Base-by-base conservation (phyloP, 2,113 vertebrate species). In the Carassius auratus region DNA sequence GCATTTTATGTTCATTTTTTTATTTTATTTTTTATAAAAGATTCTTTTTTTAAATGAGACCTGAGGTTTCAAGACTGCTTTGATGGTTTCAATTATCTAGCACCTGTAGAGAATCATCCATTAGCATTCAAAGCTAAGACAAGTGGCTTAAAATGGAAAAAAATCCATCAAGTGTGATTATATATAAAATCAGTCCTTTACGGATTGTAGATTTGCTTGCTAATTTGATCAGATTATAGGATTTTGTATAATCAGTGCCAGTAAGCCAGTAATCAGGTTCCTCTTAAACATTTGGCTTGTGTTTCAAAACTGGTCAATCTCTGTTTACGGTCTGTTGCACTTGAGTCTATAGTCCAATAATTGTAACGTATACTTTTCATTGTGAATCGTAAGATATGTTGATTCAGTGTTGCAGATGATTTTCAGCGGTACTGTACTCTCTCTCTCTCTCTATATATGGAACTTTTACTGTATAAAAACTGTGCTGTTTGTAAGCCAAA, bases 321-420 rank as follows among this genome's bases (percentile, higher is more conserved):
- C 23, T 55, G 8, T 57, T 3, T 57, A 83, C 12, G 13, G 48
- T 73, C 50, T 73, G 50, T 14, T 73, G 66, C 30, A 83, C 33
- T 38, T 73, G 9, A 83, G 19, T 79, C 26, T 79, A 61, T 81
- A 81, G 17, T 50, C 68, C 81, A 57, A 57, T 57, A 73, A 71
- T 83, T 23, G 12, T 3, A 15, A 9, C 0, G 5, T 26, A 68
- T 30, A 52, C 23, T 21, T 69, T 68, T 52, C 2, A 55, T 52
- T 69, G 12, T 48, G 57, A 38, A 45, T 48, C 8, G 4, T 75
- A 48, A 48, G 5, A 42, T 3, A n/a, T 38, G 57, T 6, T 38
- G 19, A 57, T 79, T 42, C 59, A 17, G 36, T 26, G 23, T 3
- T 26, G 15, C 3, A 7, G 19, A 61, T n/a, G 21, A 2, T 42